A percentile compares a stretch with the other conserved stretches of the same genome.
Conservation (phyloP, 2,888 invertebrate species). For the Ptilodon capucinus region DNA sequence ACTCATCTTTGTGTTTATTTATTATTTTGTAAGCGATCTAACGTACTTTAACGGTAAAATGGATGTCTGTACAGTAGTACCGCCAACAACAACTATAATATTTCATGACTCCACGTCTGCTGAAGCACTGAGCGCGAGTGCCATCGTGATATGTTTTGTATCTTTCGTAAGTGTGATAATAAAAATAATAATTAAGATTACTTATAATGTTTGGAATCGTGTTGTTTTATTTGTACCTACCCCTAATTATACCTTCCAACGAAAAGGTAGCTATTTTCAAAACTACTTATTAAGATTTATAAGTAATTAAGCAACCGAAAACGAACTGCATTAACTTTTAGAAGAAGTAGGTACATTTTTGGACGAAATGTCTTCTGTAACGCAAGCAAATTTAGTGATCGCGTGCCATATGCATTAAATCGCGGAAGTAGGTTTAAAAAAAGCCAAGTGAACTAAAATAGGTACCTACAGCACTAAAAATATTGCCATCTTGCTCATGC, state of each 20-base stretch:
- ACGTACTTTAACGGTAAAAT: neutral
- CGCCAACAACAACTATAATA: constrained; percentile 40
- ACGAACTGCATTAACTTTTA: no score
- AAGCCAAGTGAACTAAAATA: no score
- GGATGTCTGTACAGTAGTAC: constrained; percentile 16
- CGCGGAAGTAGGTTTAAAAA: no score
- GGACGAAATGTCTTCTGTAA: no score
- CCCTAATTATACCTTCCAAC: neutral
- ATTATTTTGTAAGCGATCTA: constrained; percentile 35
- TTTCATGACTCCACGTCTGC: constrained; percentile 53
- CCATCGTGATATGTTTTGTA: constrained; percentile 82
- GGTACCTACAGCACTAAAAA: no score
- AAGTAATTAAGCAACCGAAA: no score
- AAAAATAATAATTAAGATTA: constrained; percentile 69
- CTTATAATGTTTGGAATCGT: constrained; percentile 36
- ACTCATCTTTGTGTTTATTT: constrained; percentile 42
- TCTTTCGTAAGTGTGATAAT: constrained; percentile 82
- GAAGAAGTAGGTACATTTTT: no score
- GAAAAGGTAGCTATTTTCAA: no score
- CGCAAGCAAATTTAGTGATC: no score
- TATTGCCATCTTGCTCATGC: no score
- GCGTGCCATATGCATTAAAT: no score
- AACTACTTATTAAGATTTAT: no score
- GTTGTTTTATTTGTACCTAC: constrained; percentile 31
- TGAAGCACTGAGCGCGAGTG: constrained; percentile 80